Base-by-base conservation (phyloP, 2,888 invertebrate species). In the Marasmarcha lunaedactyla region DNA sequence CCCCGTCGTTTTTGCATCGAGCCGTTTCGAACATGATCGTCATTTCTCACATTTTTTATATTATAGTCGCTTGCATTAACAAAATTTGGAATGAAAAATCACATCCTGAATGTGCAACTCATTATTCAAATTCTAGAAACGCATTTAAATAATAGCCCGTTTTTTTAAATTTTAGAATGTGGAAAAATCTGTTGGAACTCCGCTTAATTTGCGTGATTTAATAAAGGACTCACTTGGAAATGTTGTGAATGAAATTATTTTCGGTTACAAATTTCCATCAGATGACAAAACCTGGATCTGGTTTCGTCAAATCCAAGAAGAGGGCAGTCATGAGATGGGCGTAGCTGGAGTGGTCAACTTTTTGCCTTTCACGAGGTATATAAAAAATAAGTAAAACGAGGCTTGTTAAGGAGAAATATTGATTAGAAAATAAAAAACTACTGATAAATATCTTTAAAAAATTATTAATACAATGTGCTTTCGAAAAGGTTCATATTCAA, bases 281-380 rank as follows among this genome's bases (percentile, higher is more conserved):
- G 79, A 90, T 41, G 91, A 94, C 59, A 79, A 86, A 55, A 88
- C 88, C 4, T 95, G 95, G 93, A 77, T 74, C 41, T 92, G 92
- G 87, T 72, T 94, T 41, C 88, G 91, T 54, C 74, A 89, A 50
- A 77, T 93, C 38, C 93, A 94, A 65, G 93, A 94, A 59, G 92
- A 93, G 63, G 94, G 95, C 1, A 89, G 91, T 37, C 90, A 92
- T 59, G 86, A 90, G 53, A 90, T 95, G 59, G 93, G 94, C 0
- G 87, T 95, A 1, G 90, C 94, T 1, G 94, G 92, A 1, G 87
- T 90, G 9, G 85, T 94, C 1, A 95, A 95, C 67, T 95, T 95
- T 69, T 76, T 95, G 46, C 94, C 95, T 10, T 89, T 91, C 59
- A 69, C 94, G 34, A 88, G 92, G 89, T 92, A 59, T 51, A 52